Base-by-base conservation (phyloP, 2,888 invertebrate genomes). In the Andrena bucephala region DNA sequence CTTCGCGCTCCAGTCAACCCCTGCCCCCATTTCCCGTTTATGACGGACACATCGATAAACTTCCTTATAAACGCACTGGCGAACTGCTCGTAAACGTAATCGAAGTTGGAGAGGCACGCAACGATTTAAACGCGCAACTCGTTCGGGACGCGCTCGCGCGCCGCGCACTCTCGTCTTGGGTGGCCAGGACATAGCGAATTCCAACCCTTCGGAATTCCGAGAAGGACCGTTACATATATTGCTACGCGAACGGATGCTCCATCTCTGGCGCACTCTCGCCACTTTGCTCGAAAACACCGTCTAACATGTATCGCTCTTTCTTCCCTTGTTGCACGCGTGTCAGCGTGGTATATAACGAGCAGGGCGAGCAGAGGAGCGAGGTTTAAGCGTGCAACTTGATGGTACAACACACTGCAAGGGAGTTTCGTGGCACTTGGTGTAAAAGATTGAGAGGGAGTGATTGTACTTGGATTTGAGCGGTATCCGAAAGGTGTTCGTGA, bases 161-260 rank as follows among this genome's bases (percentile, higher is more conserved):
- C 85, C 87, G 89, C 85, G 89, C 89, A 87, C 89, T 85, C 86
- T 73, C 77, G 52, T 57, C 90, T 91, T 92, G 92, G 92, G 92
- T 92, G 92, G 92, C 84, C 92, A 89, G 88, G 85, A 84, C 89
- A 84, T 83, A 87, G 84, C 89, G 86, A 92, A 92, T 92, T 92
- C 92, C 90, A 89, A 89, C 83, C 89, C 87, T 77, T 77, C 79
- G 79, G 86, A 86, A 84, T 88, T 89, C 89, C 87, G 59, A 82
- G 89, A 87, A 89, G 69, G 89, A 77, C 77, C 87, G 81, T 87
- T 87, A 87, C 85, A 84, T 80, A 80, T 76, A 79, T 79, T 27
- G 78, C 75, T 62, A 24, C 78, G 54, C 62, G 67, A 74, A 69
- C 24, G 24, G 57, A 57, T 57, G 57, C 42, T 50, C 67, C 48